Evolutionary conservation across 1,140 invertebrate species (phyloP).

Genomic region (Paraescarpia echinospica): DNA sequence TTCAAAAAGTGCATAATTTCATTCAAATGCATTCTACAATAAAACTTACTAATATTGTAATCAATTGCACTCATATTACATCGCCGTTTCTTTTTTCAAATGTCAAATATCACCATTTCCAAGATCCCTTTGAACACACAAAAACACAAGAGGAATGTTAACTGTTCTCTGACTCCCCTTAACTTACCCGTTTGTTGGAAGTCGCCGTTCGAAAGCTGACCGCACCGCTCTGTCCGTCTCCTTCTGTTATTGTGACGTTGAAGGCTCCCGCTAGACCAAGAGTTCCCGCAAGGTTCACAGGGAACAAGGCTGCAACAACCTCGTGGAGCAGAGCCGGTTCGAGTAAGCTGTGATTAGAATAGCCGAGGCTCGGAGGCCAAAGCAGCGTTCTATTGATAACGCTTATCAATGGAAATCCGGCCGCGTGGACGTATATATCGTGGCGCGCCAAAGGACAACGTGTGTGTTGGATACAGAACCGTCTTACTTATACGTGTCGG

Average conservation of each 20-base stretch:
- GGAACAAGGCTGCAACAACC: neutral
- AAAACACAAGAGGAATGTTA: no score
- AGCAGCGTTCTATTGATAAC: constrained; percentile 1
- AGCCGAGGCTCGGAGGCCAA: neutral
- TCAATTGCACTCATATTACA: no score
- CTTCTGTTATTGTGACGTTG: neutral
- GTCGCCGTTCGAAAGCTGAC: neutral
- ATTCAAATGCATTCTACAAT: no score
- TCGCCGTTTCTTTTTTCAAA: no score
- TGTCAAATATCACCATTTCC: no score
- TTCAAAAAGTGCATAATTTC: no score
- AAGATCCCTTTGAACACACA: no score
- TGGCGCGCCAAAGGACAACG: no score
- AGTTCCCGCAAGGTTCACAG: neutral
- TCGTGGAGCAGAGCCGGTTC: neutral
- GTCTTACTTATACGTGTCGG: neutral
- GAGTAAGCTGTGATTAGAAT: neutral
- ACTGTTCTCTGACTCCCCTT: no score
- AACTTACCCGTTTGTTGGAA: neutral
- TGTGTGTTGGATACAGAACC: neutral
- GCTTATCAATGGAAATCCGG: neutral
- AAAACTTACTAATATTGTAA: no score
- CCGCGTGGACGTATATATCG: neutral
- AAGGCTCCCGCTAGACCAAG: neutral
- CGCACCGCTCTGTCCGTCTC: neutral